Evolutionary conservation across 2,113 vertebrate species (phyloP).

Genomic region (Cebidichthys violaceus): DNA sequence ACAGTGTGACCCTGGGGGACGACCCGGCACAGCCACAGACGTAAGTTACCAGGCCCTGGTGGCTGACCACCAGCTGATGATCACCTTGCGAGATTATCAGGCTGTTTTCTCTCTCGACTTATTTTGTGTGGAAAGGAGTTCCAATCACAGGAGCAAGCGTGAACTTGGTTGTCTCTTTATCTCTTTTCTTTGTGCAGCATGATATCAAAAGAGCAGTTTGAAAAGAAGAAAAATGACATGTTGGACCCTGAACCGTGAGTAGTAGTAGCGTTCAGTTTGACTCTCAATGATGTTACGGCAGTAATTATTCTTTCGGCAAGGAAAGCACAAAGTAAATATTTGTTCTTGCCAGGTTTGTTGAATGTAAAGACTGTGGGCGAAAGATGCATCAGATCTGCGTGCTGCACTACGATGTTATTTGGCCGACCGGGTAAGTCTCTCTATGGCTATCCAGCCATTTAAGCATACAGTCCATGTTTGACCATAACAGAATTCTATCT

Average conservation of each 20-base stretch:
- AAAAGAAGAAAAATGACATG: constrained; percentile 99
- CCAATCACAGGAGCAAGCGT: constrained; percentile 10
- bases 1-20: constrained; percentile 98
- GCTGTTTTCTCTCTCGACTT: constrained; percentile 4
- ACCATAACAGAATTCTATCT: not conserved
- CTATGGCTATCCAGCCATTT: not conserved
- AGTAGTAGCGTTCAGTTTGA: constrained; percentile 14
- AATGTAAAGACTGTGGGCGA: constrained; percentile 98
- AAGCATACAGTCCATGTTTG: not conserved
- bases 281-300: not conserved
- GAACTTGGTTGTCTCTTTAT: constrained; percentile 1
- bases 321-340: not conserved
- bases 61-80: not conserved
- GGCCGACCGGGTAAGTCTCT: constrained; percentile 93
- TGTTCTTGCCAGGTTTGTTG: constrained; percentile 89
- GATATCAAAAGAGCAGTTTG: constrained; percentile 99
- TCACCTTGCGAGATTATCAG: constrained; percentile 16
- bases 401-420: constrained; percentile 98
- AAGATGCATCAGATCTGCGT: constrained; percentile 99
- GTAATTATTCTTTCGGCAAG: not conserved
- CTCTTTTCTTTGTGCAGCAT: constrained; percentile 75
- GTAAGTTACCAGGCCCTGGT: constrained; percentile 85
- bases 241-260: constrained; percentile 99
- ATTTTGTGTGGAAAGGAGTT: constrained; percentile 12
- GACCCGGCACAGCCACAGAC: constrained; percentile 98